Base-by-base conservation (phyloP, 2,888 invertebrate genomes). In the Pyrochroa serraticornis region DNA sequence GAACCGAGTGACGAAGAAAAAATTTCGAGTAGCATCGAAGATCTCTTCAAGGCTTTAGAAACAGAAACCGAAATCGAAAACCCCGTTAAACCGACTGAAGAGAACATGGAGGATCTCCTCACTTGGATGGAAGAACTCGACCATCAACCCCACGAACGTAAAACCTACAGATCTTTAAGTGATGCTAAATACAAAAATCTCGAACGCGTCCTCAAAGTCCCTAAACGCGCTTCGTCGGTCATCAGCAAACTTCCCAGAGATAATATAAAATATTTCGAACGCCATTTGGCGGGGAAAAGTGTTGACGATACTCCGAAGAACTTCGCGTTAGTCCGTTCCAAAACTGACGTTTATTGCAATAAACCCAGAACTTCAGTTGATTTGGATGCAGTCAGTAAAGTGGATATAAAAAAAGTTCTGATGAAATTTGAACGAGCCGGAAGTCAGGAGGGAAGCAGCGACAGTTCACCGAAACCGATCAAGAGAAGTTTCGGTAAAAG, bases 71-170 rank as follows among this genome's bases (percentile, higher is more conserved):
- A 60, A 38, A 63, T 62, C 6, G 58, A 62, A 22, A 63, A 67
- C 33, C 50, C 57, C n/a, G 50, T 54, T 9, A 63, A 67, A 14
- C 55, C 69, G 44, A 64, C 70, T 1, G 76, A 75, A 22, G 75
- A 77, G 45, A 79, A 79, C 71, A 75, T 80, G 10, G 77, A 76
- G 12, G 78, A 80, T 70, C 63, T 80, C n/a, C 67, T 80, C 5
- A 69, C 67, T 38, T 80, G 79, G 79, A 78, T 80, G 71, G 77
- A 78, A 22, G 76, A 78, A 47, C 63, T 80, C 38, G 77, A 79
- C 47, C 75, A 80, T 53, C 74, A 76, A 59, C 71, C 73, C 14
- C 69, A 70, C 22, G 73, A 71, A 22, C 62, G 68, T 7, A 75
- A 77, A 67, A 65, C 75, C 6, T 72, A 72, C 55, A 64, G 75